Evolutionary conservation across 2,888 invertebrate genomes (phyloP), one percentile per base, ranked within the genome.

Genomic region (Trichopria drosophilae): DNA sequence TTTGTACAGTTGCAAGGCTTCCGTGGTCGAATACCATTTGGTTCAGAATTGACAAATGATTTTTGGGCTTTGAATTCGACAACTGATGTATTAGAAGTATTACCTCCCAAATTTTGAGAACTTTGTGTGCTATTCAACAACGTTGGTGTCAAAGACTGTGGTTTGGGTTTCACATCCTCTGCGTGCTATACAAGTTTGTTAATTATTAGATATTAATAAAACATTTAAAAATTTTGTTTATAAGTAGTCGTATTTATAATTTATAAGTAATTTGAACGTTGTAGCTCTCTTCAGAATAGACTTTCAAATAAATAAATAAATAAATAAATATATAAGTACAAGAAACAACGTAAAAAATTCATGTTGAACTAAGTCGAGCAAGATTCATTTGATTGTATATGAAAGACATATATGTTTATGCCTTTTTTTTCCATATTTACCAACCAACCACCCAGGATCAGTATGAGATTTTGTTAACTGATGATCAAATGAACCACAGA

Each of bases 1-100:
- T 97, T 97, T 22, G 95, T 98, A 77, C 99, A 99, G 76, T 99
- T 99, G 78, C 99, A 99, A 7, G 97, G 96, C 76, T 98, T 98
- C 35, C 92, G 80, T 1, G 90, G 87, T 59, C 88, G 79, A 52
- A 81, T 78, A 12, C 81, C 81, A 60, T 80, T 80, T 5, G 79
- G 75, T 51, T 80, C 80, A 7, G 76, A 55, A 34, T 60, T 69
- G 7, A 66, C 57, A 24, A 63, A 66, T 6, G 67, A 57, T 58
- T 65, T 66, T 29, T 70, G 65, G 45, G 48, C 59, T 55, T 71
- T 73, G 15, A 58, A 60, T 29, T 74, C 73, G n/a, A 58, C 37
- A 12, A 63, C 47, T 23, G 71, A 62, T 39, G 57, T 61, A 15
- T 59, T 58, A 3, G 69, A 67, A 12, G 71, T 50, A 49, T 62